phyloP scores from a whole-genome alignment of 2,113 vertebrate species.

The Cryptoleucopteryx plumbea region DNA sequence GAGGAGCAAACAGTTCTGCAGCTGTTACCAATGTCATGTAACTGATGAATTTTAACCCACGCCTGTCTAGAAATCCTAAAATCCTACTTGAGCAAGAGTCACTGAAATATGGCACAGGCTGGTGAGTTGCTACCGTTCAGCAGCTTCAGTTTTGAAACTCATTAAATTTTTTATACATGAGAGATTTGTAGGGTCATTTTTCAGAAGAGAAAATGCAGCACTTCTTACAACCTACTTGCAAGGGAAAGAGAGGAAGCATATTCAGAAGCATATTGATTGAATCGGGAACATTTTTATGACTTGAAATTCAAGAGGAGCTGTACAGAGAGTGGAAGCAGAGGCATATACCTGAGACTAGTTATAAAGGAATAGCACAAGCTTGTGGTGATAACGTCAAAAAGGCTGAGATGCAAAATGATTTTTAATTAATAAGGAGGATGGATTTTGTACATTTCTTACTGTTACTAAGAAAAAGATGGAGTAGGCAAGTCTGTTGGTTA shows the following conservation, averaged over 20 bases:
- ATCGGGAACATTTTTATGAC: background rate
- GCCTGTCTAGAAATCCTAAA: background rate
- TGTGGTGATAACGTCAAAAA: background rate
- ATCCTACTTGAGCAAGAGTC: background rate
- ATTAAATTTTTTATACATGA: background rate
- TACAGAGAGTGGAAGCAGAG: background rate
- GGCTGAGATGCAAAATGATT: background rate
- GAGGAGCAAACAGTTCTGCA: conserved; percentile 26
- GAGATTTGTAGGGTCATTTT: background rate
- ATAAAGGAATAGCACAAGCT: background rate
- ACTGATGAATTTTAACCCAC: conserved; percentile 24
- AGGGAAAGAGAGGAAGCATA: background rate
- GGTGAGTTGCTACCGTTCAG: background rate
- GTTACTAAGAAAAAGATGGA: background rate
- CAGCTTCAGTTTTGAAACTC: background rate
- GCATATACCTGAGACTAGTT: background rate
- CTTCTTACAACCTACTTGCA: rapidly evolving
- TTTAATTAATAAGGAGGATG: background rate
- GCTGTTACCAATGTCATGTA: background rate
- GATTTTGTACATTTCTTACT: background rate
- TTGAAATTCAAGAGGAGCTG: background rate
- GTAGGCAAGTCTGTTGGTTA: background rate
- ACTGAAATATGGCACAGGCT: rapidly evolving
- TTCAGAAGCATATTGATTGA: background rate
- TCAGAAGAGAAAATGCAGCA: background rate